Evolutionary conservation across 2,797 vertebrate genomes (phyloP).

Genomic region (Brachyalestes nurse): DNA sequence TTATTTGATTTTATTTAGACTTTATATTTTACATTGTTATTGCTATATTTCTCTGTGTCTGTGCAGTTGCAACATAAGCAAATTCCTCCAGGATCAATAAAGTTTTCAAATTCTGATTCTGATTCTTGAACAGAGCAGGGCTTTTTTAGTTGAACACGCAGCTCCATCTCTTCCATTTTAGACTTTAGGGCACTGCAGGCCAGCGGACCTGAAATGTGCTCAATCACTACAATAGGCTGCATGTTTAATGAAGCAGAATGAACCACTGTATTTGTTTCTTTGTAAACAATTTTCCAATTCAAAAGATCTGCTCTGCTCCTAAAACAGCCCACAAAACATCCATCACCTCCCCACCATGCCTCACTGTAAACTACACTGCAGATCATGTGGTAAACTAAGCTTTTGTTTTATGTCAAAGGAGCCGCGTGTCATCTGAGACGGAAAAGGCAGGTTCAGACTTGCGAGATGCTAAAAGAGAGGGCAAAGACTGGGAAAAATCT

Average conservation of each 20-base stretch:
- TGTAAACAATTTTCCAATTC: background rate
- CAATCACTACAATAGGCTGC: background rate
- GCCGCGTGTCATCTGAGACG: slow-evolving; percentile 18
- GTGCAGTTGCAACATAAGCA: too few relatives aligned
- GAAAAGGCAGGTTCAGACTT: slow-evolving; percentile 37
- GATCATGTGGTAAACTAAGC: slow-evolving; percentile 28
- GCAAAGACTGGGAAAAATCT: background rate
- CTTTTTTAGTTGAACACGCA: background rate
- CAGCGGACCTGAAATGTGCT: background rate
- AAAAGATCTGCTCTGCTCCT: background rate
- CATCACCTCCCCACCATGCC: background rate
- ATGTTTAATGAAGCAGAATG: background rate
- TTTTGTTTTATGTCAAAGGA: slow-evolving; percentile 46
- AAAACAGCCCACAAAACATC: slow-evolving; percentile 1
- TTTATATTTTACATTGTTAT: too few relatives aligned
- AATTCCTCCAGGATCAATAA: too few relatives aligned
- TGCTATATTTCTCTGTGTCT: too few relatives aligned
- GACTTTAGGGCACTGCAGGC: background rate
- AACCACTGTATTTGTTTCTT: background rate
- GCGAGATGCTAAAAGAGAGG: slow-evolving; percentile 13
- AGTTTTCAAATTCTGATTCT: background rate
- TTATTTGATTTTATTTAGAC: too few relatives aligned
- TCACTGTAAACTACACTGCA: background rate
- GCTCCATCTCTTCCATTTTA: background rate
- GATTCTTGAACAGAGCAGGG: background rate